Evolutionary conservation across 2,797 vertebrate genomes (phyloP).

Genomic region (Eulemur mongoz): DNA sequence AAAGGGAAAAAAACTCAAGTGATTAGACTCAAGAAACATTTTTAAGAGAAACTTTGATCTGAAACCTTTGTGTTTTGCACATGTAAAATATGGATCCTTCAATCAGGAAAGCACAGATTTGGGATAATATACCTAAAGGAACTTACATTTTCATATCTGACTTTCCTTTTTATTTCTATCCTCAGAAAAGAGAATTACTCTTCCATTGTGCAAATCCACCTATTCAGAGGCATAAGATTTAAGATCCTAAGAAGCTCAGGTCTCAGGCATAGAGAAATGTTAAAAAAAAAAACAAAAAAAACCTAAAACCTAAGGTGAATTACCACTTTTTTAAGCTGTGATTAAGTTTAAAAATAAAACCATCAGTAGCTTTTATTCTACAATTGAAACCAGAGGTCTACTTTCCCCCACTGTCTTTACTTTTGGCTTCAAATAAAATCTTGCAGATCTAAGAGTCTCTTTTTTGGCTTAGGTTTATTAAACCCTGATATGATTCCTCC

Average conservation of each 20-base stretch:
- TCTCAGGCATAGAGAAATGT: constrained; percentile 10
- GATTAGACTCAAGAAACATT: constrained; percentile 33
- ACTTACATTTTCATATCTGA: neutral
- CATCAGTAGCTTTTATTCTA: constrained; percentile 47
- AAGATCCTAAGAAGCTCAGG: neutral
- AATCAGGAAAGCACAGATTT: neutral
- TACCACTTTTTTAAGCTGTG: constrained; percentile 56
- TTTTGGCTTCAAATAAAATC: constrained; percentile 67
- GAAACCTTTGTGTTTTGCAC: constrained; percentile 32
- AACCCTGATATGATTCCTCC: constrained; percentile 62
- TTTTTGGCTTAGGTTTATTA: constrained; percentile 70
- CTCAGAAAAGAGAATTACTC: neutral
- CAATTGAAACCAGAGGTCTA: constrained; percentile 57
- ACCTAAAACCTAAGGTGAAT: constrained; percentile 46
- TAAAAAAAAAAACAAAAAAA: neutral
- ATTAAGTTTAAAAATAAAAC: constrained; percentile 73
- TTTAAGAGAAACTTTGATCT: constrained; percentile 44
- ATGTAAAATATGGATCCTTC: constrained; percentile 30
- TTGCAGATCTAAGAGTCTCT: constrained; percentile 53
- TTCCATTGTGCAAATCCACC: constrained; percentile 25
- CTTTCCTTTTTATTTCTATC: neutral
- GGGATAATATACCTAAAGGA: neutral
- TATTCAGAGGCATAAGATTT: constrained; percentile 29
- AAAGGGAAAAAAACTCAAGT: neutral
- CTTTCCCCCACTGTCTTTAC: constrained; percentile 34